Conservation (phyloP, 2,888 invertebrate species). For the Tanytarsus gracilentus region DNA sequence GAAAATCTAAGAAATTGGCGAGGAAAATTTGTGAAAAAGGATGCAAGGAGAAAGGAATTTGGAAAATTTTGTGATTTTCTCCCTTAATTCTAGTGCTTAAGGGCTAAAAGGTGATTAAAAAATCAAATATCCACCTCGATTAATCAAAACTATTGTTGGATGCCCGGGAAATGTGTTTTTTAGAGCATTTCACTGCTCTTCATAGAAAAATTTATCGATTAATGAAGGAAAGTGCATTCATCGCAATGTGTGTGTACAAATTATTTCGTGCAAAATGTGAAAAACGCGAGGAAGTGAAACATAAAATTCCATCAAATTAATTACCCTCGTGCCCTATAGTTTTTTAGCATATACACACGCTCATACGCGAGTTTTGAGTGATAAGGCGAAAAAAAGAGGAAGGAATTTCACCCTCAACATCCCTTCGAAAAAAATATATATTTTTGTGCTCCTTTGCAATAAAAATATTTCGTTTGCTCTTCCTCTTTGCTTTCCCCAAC, state of each 20-base stretch:
- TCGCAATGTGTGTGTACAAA: slow-evolving; percentile 2
- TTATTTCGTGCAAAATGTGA: not conserved
- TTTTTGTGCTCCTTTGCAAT: too few relatives aligned
- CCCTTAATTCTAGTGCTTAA: not conserved
- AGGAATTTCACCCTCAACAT: not conserved
- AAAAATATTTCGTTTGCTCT: too few relatives aligned
- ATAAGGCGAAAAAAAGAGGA: not conserved
- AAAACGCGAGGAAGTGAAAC: not conserved
- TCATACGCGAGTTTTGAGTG: not conserved
- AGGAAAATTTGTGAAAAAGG: not conserved
- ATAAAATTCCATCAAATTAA: not conserved
- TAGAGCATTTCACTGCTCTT: slow-evolving; percentile 1
- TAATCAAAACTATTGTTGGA: too few relatives aligned
- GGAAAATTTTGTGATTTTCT: not conserved
- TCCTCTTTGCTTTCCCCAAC: too few relatives aligned
- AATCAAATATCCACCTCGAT: too few relatives aligned
- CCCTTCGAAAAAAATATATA: too few relatives aligned
- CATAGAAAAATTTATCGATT: slow-evolving; percentile 6
- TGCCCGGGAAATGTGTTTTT: not conserved
- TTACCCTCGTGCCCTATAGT: too few relatives aligned
- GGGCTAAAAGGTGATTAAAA: not conserved
- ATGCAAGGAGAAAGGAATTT: not conserved
- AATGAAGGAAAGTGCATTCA: slow-evolving; percentile 15
- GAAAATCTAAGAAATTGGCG: too few relatives aligned
- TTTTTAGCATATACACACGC: too few relatives aligned